phyloP scores from a whole-genome alignment of 2,113 vertebrate species.

The Malurus elegans region DNA sequence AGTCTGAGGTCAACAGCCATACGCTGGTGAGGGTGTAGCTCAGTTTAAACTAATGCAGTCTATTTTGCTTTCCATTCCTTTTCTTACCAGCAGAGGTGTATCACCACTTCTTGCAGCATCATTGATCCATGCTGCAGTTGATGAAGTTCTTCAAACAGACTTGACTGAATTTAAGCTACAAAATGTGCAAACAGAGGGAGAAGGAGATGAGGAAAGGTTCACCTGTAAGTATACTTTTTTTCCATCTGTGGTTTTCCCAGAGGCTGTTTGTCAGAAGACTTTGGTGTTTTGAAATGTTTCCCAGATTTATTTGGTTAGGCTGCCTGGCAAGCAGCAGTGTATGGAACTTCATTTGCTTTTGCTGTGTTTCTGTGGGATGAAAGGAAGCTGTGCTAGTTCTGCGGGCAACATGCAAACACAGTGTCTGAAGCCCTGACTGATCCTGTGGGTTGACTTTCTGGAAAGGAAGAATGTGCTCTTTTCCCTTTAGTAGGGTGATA shows the following conservation, averaged over 20 bases:
- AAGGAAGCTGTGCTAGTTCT: not conserved
- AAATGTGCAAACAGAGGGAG: conserved; percentile 50
- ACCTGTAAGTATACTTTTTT: conserved; percentile 68
- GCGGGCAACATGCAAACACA: not conserved
- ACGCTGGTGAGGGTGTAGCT: not conserved
- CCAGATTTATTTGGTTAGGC: not conserved
- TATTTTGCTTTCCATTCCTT: not conserved
- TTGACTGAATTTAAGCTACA: conserved; percentile 75
- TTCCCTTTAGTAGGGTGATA: not conserved
- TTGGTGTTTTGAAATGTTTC: not conserved
- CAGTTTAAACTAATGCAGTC: not conserved
- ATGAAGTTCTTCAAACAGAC: conserved; percentile 75
- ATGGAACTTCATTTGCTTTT: conserved; percentile 3
- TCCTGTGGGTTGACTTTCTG: not conserved
- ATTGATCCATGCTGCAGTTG: conserved; percentile 74
- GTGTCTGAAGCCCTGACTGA: not conserved
- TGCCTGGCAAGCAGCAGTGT: not conserved
- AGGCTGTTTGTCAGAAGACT: not conserved
- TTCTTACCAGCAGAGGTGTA: conserved; percentile 68
- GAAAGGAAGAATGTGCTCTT: not conserved
- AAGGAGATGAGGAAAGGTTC: conserved; percentile 7
- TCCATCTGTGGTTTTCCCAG: not conserved
- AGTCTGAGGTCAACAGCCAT: not conserved
- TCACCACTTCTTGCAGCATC: conserved; percentile 70
- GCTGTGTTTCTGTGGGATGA: not conserved